Evolutionary conservation across 2,888 invertebrate genomes (phyloP), one percentile per base, ranked within the genome.

Genomic region (Trissolcus brochymenae): DNA sequence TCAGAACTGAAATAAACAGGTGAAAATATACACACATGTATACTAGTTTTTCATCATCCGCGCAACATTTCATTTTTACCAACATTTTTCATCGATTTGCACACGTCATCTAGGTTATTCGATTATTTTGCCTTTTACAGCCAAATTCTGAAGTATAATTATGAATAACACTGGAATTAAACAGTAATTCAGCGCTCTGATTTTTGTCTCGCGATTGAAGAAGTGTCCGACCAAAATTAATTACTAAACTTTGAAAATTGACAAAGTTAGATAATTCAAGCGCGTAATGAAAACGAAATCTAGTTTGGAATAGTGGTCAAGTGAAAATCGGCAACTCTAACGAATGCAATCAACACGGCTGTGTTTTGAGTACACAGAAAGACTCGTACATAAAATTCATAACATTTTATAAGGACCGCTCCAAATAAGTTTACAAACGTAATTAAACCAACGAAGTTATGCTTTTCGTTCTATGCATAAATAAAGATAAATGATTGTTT

Each of bases 211-310:
- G 7, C 43, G 46, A 49, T 19, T 19, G 51, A 76, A 76, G 65
- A 76, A 76, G 65, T 65, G 76, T 50, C 60, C 70, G 55, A 55
- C 70, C 60, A 76, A 76, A 76, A 70, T 70, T 76, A 76, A 76
- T 49, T 70, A 41, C 70, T 51, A 50, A 76, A 76, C 70, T 76
- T 76, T 70, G 68, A 76, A 76, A 76, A 76, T 68, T 76, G 65
- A 70, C 70, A 70, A 76, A 76, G 76, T 76, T 70, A 70, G 76
- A 59, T 68, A 76, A 70, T 76, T 70, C 75, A 70, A 76, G 62
- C 67, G 59, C 75, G 59, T 50, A 68, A 70, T 75, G 57, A 54
- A 70, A 68, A 76, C 60, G 60, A 76, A 76, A 76, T 68, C 62
- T 68, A 75, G 68, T 75, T 75, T 75, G 64, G 54, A 70, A 76